Base-by-base conservation (phyloP, 64 coral and sea anemone genomes). In the Montipora foliosa region DNA sequence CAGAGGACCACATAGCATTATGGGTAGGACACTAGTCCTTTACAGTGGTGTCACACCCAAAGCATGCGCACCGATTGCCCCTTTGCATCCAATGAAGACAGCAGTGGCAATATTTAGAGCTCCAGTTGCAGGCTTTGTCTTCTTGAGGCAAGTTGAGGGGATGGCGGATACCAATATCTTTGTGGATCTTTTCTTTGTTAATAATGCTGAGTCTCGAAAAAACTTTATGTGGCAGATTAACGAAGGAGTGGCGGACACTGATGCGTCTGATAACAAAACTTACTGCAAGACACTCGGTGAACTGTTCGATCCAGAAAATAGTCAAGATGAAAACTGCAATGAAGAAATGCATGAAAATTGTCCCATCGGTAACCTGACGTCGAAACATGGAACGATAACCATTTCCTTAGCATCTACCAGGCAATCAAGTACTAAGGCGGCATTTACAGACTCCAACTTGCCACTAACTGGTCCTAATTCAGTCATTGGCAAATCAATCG, bases 131-230 rank as follows among this genome's bases (percentile, higher is more conserved):
- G 96, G 96, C 10, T 95, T 52, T 19, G 89, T 95, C 11, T 95
- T 95, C 62, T 88, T 98, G 47, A 89, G 89, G 91, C 93, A 98
- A 88, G 79, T 79, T 70, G 69, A 78, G 3, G 21, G 64, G 12
- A 84, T 68, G 29, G 48, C 78, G 8, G 93, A 85, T 46, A 95
- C 96, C 1, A 71, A 68, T 51, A 59, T 98, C 11, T 89, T 79
- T 64, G 93, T 25, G 4, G 88, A 95, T 67, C 76, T 98, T 29
- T 98, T 98, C 49, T 98, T 92, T 89, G 96, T 98, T 5, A 85
- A 84, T 68, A 70, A 89, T 17, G 12, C 70, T 1, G 66, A 90
- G 24, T 67, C 77, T 45, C 44, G 6, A 47, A 71, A 46, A 20
- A 47, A 72, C 13, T 95, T 84, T 89, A 79, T 44, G 5, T 92